Conservation (phyloP, 1,140 invertebrate genomes). For the Drosophila serrata region DNA sequence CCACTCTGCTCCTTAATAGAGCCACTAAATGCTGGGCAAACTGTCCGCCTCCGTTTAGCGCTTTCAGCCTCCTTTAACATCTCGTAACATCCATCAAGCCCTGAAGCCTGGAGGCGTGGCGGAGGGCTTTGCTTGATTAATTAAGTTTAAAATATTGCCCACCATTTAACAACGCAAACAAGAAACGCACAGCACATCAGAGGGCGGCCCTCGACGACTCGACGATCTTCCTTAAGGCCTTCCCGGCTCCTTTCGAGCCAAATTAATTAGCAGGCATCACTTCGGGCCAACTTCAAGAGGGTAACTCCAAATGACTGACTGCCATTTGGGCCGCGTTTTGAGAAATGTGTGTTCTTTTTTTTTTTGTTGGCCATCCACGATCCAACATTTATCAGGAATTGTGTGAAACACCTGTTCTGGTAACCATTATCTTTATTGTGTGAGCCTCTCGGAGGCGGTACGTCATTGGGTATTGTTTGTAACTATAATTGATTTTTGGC, state of each 20-base stretch:
- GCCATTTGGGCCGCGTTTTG: conserved; percentile 48
- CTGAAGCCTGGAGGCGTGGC: conserved; percentile 27
- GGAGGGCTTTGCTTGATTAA: conserved; percentile 67
- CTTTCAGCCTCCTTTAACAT: conserved; percentile 40
- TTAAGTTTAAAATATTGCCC: conserved; percentile 80
- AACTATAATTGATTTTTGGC: conserved; percentile 46
- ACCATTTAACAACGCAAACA: conserved; percentile 68
- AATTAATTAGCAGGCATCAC: conserved; percentile 77
- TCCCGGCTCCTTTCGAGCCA: conserved; percentile 51
- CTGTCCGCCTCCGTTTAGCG: conserved; percentile 59
- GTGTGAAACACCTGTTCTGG: conserved; percentile 78
- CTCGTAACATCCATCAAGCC: conserved; percentile 61
- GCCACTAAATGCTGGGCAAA: conserved; percentile 37
- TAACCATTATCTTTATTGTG: conserved; percentile 32
- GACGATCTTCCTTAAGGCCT: conserved; percentile 16
- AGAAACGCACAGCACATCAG: conserved; percentile 44
- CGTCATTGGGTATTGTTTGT: conserved; percentile 40
- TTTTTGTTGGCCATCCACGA: conserved; percentile 29
- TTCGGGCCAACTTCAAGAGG: conserved; percentile 28
- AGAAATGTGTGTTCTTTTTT: conserved; percentile 71
- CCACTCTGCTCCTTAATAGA: conserved; percentile 32
- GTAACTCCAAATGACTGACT: conserved; percentile 30
- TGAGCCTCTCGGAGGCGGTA: conserved; percentile 52
- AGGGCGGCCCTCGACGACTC: conserved; percentile 16
- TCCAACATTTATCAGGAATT: conserved; percentile 73